These are phyloP conservation scores for Drosophila mettleri DNA, from an alignment of 2,888 invertebrate genomes.

Conservation along the genomic window DNA sequence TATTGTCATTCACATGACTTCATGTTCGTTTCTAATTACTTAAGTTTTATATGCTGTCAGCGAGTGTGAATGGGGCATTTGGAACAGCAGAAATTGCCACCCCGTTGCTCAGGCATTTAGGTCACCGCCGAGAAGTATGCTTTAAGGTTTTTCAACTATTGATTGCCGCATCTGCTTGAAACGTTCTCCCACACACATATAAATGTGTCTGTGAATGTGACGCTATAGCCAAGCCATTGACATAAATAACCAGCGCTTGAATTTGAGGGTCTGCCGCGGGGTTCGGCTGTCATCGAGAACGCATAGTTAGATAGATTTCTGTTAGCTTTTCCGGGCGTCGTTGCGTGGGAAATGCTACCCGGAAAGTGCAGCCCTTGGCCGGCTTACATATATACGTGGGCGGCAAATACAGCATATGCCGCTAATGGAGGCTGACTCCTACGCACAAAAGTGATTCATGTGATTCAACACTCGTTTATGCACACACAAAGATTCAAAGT, in stretches of 20 bases:
- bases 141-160: slow-evolving; percentile 60
- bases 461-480: slow-evolving; percentile 62
- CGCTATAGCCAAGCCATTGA: slow-evolving; percentile 59
- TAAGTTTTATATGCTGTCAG: slow-evolving; percentile 1
- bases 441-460: slow-evolving; percentile 72
- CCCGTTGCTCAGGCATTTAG: slow-evolving; percentile 59
- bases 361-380: slow-evolving; percentile 71
- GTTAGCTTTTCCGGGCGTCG: slow-evolving; percentile 33
- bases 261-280: background rate
- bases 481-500: slow-evolving; percentile 50
- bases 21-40: background rate
- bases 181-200: slow-evolving; percentile 19
- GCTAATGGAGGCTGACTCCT: slow-evolving; percentile 71
- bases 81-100: slow-evolving; percentile 51
- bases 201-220: slow-evolving; percentile 27
- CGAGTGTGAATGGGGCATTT: slow-evolving; percentile 22
- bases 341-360: slow-evolving; percentile 58
- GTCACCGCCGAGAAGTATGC: slow-evolving; percentile 76
- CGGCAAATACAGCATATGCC: slow-evolving; percentile 60
- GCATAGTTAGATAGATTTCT: slow-evolving; percentile 33
- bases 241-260: slow-evolving; percentile 63
- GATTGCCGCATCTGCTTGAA: slow-evolving; percentile 48
- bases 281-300: slow-evolving; percentile 39
- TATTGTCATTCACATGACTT: background rate
- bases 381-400: slow-evolving; percentile 59